Evolutionary conservation across 2,888 invertebrate species (phyloP), one percentile per base, ranked within the genome.

Genomic region (Apocheima hispidaria): DNA sequence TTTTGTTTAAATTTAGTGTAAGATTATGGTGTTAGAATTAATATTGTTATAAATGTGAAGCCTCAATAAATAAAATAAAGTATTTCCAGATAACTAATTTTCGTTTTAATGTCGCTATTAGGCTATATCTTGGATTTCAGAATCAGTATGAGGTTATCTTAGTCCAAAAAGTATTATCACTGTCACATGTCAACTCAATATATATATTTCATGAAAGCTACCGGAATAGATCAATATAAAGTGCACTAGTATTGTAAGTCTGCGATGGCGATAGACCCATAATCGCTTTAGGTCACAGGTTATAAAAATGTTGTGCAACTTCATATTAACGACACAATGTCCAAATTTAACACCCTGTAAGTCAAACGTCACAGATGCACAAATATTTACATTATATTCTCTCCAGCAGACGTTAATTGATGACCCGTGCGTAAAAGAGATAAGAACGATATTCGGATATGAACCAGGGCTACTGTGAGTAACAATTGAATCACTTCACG

Each of bases 371-470:
- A 76, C 43, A 28, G 35, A 14, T 53, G 33, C 35, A 51, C 60
- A 66, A 68, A 60, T 73, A 72, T 78, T 74, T 75, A 63, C 63
- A 58, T 26, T 46, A 20, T 21, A 53, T 20, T n/a, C 14, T 35
- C 55, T 49, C 16, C 21, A 4, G 36, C 14, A 59, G 63, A 68
- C 70, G 76, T 59, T 73, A 78, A 78, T 77, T 72, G 75, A 75
- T 73, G 68, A 65, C 50, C 52, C 65, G 55, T 63, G 63, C 49
- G 63, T 46, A 60, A 62, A 20, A 43, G 33, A 66, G 72, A 74
- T 75, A 77, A 72, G 63, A 53, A 23, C 48, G 43, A 48, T 57
- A 63, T 57, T 56, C 30, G 33, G 46, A 51, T 40, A 38, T 18
- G 18, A 21, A 28, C 14, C 21, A 10, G 5, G 40, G 21, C 9